These are phyloP conservation scores for Fregata magnificens DNA, from an alignment of 2,113 vertebrate species.

Conservation along the genomic window DNA sequence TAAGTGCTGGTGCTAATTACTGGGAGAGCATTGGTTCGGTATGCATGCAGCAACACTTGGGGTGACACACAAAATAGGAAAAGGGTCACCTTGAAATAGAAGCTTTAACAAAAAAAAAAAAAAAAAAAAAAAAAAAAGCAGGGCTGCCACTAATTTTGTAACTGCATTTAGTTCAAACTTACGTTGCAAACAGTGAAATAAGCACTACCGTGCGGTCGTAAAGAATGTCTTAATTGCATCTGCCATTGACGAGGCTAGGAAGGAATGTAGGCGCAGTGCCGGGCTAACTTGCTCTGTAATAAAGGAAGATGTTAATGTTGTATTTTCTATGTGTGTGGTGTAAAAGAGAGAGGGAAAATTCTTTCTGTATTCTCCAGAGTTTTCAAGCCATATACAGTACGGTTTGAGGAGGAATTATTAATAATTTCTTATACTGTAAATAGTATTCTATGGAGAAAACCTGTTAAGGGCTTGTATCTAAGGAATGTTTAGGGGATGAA, in stretches of 20 bases:
- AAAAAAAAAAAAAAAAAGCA: neutral
- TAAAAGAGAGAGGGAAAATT: neutral
- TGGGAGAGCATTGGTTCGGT: conserved; percentile 83
- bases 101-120: conserved; percentile 52
- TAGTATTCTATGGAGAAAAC: conserved; percentile 51
- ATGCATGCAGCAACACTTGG: conserved; percentile 76
- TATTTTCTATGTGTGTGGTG: neutral
- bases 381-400: neutral
- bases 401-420: conserved; percentile 53
- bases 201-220: neutral
- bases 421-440: conserved; percentile 51
- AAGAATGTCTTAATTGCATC: neutral
- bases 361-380: conserved; percentile 22
- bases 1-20: conserved; percentile 97
- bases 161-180: neutral
- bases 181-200: neutral
- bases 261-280: neutral
- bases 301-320: neutral
- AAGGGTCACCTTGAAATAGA: conserved; percentile 88
- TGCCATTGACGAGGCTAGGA: neutral
- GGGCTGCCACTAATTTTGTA: neutral
- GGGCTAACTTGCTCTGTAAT: neutral
- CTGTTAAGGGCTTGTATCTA: conserved; percentile 1
- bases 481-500: conserved; percentile 31
- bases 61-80: conserved; percentile 63